These are phyloP conservation scores for Eriosoma lanigerum DNA, from an alignment of 1,140 invertebrate genomes.

Conservation along the genomic window DNA sequence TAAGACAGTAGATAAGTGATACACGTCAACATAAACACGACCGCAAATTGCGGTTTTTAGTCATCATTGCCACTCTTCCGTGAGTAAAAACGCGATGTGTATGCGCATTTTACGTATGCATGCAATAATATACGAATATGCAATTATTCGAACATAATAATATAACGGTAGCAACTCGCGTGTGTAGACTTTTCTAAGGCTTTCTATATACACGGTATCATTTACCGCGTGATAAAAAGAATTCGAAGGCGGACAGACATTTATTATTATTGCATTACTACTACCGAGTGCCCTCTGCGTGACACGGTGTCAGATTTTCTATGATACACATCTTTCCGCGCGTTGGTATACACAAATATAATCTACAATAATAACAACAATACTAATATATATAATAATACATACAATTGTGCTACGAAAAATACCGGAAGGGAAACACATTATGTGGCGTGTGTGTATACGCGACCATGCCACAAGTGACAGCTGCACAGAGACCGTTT, in stretches of 20 bases:
- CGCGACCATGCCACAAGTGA: not conserved
- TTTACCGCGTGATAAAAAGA: not conserved
- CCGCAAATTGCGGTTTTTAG: constrained; percentile 16
- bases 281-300: not conserved
- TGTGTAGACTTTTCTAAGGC: not conserved
- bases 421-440: constrained; percentile 18
- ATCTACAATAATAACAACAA: not conserved
- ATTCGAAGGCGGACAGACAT: not conserved
- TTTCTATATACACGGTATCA: constrained; percentile 20
- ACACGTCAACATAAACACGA: not conserved
- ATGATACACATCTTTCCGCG: not conserved
- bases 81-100: constrained; percentile 4
- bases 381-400: no score
- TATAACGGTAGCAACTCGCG: not conserved
- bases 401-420: not conserved
- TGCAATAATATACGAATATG: no score
- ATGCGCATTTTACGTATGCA: no score
- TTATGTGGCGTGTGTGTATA: not conserved
- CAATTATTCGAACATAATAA: no score
- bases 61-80: not conserved
- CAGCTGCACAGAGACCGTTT: constrained; percentile 8
- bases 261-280: constrained; percentile 36
- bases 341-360: not conserved
- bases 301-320: not conserved
- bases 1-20: no score